A percentile compares a stretch with the other conserved stretches of the same genome.
Evolutionary conservation across 1,140 invertebrate genomes (phyloP).

Genomic region (Trypoxylus dichotomus): DNA sequence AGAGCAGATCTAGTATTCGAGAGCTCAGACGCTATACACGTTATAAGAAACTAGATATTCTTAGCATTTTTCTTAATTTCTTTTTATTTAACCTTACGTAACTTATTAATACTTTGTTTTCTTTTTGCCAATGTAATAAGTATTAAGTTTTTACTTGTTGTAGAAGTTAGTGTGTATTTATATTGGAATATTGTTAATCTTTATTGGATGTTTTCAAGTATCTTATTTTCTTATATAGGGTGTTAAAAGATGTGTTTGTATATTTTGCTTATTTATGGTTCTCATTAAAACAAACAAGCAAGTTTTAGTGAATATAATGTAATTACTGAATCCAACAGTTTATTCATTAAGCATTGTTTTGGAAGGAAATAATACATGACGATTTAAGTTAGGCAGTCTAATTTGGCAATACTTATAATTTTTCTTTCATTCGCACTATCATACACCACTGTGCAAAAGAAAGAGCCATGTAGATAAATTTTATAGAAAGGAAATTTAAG

Average conservation of each 20-base stretch:
- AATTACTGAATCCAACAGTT: no score
- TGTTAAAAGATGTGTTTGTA: neutral
- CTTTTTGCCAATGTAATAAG: neutral
- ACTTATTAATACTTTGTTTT: neutral
- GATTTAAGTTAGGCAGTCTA: no score
- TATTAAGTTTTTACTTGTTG: neutral
- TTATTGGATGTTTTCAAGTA: neutral
- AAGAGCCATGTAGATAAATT: no score
- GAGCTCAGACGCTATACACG: conserved; percentile 42
- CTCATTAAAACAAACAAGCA: no score
- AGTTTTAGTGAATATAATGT: no score
- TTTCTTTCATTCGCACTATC: no score
- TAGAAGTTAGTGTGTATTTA: conserved; percentile 3
- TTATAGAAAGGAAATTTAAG: no score
- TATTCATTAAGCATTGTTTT: no score
- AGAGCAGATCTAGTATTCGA: conserved; percentile 67
- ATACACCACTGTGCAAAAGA: no score
- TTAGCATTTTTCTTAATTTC: neutral
- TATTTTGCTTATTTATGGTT: no score
- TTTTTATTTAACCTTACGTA: neutral
- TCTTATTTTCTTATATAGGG: neutral
- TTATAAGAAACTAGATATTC: conserved; percentile 41
- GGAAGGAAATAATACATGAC: no score
- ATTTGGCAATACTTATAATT: no score
- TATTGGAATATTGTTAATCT: neutral